Evolutionary conservation across 2,888 invertebrate species (phyloP).

Genomic region (Pseudococcus jackbeardsleyi): DNA sequence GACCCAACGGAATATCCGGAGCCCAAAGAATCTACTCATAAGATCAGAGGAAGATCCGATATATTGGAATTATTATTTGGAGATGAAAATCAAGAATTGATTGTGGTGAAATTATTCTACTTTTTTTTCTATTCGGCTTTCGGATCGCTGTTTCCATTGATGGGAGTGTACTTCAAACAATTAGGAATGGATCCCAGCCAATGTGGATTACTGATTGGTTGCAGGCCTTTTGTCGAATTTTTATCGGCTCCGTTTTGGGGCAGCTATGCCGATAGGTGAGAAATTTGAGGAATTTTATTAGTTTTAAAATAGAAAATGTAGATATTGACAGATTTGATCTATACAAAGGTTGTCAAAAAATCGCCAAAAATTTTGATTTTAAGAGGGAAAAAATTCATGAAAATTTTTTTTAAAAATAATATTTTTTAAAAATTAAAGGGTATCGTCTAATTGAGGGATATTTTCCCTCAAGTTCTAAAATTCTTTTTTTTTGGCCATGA

Average conservation of each 20-base stretch:
- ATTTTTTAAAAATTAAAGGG: too few species aligned
- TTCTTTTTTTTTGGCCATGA: too few species aligned
- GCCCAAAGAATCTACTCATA: conserved; percentile 90
- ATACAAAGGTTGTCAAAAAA: too few species aligned
- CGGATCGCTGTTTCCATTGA: conserved; percentile 96
- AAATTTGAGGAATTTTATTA: neutral
- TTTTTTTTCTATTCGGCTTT: conserved; percentile 99
- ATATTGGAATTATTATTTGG: conserved; percentile 86
- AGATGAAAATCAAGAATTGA: conserved; percentile 86
- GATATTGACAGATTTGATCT: neutral
- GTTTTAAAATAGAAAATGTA: neutral
- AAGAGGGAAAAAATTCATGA: too few species aligned
- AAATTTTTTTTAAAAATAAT: too few species aligned
- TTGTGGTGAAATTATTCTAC: conserved; percentile 97
- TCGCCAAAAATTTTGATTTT: too few species aligned
- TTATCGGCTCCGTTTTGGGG: conserved; percentile 99
- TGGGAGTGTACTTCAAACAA: conserved; percentile 99
- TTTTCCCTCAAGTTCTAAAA: too few species aligned
- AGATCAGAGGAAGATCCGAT: conserved; percentile 89
- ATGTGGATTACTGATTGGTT: conserved; percentile 93
- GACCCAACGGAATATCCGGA: conserved; percentile 84
- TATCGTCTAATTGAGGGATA: too few species aligned
- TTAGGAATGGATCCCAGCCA: conserved; percentile 99
- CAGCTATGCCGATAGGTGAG: conserved; percentile 87
- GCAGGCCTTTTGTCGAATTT: conserved; percentile 97